Evolutionary conservation across 2,888 invertebrate genomes (phyloP), one percentile per base, ranked within the genome.

Genomic region (Pachliopta kotzebuea): DNA sequence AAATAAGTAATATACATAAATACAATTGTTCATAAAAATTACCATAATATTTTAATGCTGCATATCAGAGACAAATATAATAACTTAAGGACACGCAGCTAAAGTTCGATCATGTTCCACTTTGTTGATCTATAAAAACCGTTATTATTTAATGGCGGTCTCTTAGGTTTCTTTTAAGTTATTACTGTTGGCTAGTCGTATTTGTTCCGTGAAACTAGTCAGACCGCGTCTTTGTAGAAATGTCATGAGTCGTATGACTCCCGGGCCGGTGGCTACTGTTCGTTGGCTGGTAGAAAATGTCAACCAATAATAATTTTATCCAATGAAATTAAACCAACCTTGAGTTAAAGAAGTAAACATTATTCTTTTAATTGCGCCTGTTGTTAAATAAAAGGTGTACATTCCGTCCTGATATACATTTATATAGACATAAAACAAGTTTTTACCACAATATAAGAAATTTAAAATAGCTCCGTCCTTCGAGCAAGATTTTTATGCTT

Each of bases 251-350:
- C 37, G 60, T 54, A 57, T 8, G 45, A 53, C n/a, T 52, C 56
- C 23, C 56, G 21, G 9, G 23, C 31, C 49, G 23, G 53, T 37
- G 45, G 64, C n/a, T 56, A 6, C 57, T 60, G 23, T 23, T 61
- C 57, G 54, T 54, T 57, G 66, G 60, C 58, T 68, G 66, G 70
- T 67, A 69, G 70, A 68, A 74, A 75, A 75, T 74, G 74, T 73
- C 74, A 75, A 67, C 58, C 63, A 68, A 63, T 68, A 69, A 14
- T 57, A 71, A 70, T 69, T 68, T 63, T 69, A 69, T 65, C 65
- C 52, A 70, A 69, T 62, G 67, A 68, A 57, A 58, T 63, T 62
- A 62, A 60, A 56, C 57, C 62, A 67, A 62, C 66, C 67, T 67
- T 61, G 56, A 18, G 23, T 45, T 26, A 11, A 42, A 60, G 23